Percentiles rank a stretch among this genome's conserved stretches.
Evolutionary conservation across 2,797 vertebrate genomes (phyloP).

Genomic region (Benthosema pterotum): DNA sequence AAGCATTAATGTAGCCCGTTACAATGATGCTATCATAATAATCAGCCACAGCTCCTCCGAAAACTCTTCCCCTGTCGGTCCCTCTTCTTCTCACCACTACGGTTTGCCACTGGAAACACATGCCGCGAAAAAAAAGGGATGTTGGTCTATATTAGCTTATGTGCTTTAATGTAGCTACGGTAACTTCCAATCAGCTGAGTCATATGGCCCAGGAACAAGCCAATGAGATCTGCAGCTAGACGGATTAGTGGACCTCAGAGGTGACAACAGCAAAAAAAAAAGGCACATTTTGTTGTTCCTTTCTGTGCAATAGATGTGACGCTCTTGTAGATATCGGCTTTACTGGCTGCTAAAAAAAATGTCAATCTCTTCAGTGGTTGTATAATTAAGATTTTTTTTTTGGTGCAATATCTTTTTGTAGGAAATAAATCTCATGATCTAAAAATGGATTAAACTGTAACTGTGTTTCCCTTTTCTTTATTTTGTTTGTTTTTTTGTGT

Average conservation of each 20-base stretch:
- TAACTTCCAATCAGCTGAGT: not conserved
- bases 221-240: not conserved
- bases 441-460: constrained; percentile 27
- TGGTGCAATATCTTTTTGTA: constrained; percentile 73
- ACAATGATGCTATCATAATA: constrained; percentile 13
- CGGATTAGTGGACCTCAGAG: not conserved
- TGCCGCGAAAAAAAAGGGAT: not conserved
- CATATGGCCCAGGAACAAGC: not conserved
- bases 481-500: constrained; percentile 16
- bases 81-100: not conserved
- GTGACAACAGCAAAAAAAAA: constrained; percentile 8
- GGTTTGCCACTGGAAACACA: constrained; percentile 16
- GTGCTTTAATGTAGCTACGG: not conserved
- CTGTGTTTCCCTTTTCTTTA: constrained; percentile 3
- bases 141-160: not conserved
- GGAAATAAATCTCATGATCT: constrained; percentile 51
- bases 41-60: constrained; percentile 2
- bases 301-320: constrained; percentile 27
- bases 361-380: constrained; percentile 41
- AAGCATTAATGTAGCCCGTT: constrained; percentile 25
- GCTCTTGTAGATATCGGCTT: constrained; percentile 47
- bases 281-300: constrained; percentile 19
- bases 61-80: not conserved
- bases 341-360: constrained; percentile 45
- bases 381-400: constrained; percentile 38